Evolutionary conservation across 35 echinoderm and acorn worm genomes (phyloP), one percentile per base, ranked within the genome.

Genomic region (Heliocidaris tuberculata): DNA sequence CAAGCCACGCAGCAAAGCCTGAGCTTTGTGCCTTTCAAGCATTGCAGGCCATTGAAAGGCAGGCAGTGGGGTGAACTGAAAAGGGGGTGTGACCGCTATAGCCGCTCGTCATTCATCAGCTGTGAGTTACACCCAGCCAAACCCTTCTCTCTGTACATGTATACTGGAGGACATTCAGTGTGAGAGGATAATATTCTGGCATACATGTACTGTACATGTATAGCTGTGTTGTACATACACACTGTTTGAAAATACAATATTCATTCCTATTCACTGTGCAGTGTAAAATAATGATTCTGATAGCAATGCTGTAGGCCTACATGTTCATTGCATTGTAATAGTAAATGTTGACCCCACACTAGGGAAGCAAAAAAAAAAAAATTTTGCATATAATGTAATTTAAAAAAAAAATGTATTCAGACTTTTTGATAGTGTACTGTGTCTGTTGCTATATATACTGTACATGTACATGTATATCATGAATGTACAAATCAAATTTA

Each of bases 41-140:
- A 3, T 56, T 78, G 65, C 19, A 78, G 19, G 27, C 52, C 65
- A 78, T 78, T 27, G 65, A 78, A 78, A 27, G 15, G 65, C 65
- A 27, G 15, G 65, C 65, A 78, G 65, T 78, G 65, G 27, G 24
- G 87, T 48, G 87, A 89, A 48, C 24, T 89, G 87, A 47, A 89
- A 89, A 89, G 87, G 87, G 87, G 87, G 87, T 19, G 87, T 89
- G 87, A 47, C 87, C 87, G 31, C 47, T 78, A 21, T 78, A 32
- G 87, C 47, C 29, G 15, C 31, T 89, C 47, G 87, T 89, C 87
- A 89, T 48, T 89, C 87, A 89, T 89, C 87, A 89, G 47, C 15
- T 31, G 47, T 32, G 15, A 89, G 87, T 89, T 89, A 89, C 87
- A 89, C 87, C 87, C 87, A 89, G 87, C 31, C 87, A 89, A 89